Percentiles rank a stretch among this genome's conserved stretches.
phyloP scores from a whole-genome alignment of 2,888 invertebrate species.

The Caenorhabditis sp. region DNA sequence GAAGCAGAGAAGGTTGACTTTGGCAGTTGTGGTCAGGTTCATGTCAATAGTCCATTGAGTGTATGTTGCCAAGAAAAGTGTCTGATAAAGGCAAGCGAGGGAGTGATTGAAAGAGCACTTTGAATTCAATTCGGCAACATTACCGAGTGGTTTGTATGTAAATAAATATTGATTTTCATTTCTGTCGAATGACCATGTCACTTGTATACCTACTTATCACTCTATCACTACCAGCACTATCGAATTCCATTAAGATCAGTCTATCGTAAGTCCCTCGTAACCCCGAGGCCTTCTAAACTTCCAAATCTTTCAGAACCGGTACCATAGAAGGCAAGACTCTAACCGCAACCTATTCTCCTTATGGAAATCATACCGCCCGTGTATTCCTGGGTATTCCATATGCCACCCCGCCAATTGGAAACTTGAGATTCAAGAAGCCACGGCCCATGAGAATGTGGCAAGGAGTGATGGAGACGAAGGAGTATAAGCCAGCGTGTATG shows the following conservation, averaged over 20 bases:
- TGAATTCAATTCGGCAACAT: too few species aligned
- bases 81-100: too few species aligned
- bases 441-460: slow-evolving; percentile 49
- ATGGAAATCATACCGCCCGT: slow-evolving; percentile 55
- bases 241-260: not conserved
- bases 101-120: too few species aligned
- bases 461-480: slow-evolving; percentile 54
- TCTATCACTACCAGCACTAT: not conserved
- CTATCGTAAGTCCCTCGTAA: not conserved
- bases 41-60: not conserved
- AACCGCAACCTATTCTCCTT: slow-evolving; percentile 30
- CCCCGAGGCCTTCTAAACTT: not conserved
- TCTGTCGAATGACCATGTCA: not conserved
- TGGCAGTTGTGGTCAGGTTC: not conserved
- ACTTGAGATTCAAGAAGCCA: slow-evolving; percentile 44
- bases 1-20: slow-evolving; percentile 23
- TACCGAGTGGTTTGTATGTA: too few species aligned
- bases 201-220: not conserved
- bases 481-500: slow-evolving; percentile 66
- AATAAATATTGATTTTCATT: not conserved
- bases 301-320: slow-evolving; percentile 32
- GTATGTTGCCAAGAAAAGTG: not conserved
- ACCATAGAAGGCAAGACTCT: slow-evolving; percentile 22
- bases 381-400: slow-evolving; percentile 59
- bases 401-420: slow-evolving; percentile 46